Conservation (phyloP, 2,797 vertebrate genomes). For the Rhinoraja longicauda region DNA sequence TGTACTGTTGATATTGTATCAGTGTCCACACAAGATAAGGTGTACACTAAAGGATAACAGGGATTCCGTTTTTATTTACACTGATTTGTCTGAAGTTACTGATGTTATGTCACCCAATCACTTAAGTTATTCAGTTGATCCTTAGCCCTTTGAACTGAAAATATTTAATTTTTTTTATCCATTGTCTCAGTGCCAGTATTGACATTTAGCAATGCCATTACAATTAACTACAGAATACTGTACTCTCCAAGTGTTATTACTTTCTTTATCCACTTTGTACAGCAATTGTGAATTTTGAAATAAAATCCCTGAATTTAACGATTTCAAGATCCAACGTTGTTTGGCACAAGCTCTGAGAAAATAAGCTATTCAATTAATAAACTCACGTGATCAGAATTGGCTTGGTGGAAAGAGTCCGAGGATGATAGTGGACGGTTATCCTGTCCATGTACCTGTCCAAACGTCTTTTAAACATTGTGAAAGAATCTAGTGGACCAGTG, state of each 20-base stretch:
- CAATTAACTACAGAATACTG: not conserved
- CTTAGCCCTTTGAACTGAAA: not conserved
- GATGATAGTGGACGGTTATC: too few relatives aligned
- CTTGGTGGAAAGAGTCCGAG: too few relatives aligned
- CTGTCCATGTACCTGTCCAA: too few relatives aligned
- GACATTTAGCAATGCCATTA: not conserved
- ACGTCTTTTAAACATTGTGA: too few relatives aligned
- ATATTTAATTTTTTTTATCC: not conserved
- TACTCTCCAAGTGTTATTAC: not conserved
- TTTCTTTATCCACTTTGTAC: slow-evolving; percentile 19
- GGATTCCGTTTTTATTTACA: not conserved
- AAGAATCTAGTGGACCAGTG: too few relatives aligned
- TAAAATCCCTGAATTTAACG: not conserved
- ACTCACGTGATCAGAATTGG: too few relatives aligned
- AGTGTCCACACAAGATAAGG: not conserved
- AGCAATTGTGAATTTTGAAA: slow-evolving; percentile 1
- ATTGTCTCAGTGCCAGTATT: not conserved
- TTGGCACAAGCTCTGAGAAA: not conserved
- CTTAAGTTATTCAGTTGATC: not conserved
- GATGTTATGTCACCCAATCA: not conserved
- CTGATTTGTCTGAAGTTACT: not conserved
- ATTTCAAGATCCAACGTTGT: slow-evolving; percentile 1
- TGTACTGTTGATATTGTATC: not conserved
- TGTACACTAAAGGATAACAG: not conserved
- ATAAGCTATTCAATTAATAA: slow-evolving; percentile 26